These are phyloP conservation scores for Sebastolobus altivelis DNA, from an alignment of 2,797 vertebrate genomes.

Conservation along the genomic window DNA sequence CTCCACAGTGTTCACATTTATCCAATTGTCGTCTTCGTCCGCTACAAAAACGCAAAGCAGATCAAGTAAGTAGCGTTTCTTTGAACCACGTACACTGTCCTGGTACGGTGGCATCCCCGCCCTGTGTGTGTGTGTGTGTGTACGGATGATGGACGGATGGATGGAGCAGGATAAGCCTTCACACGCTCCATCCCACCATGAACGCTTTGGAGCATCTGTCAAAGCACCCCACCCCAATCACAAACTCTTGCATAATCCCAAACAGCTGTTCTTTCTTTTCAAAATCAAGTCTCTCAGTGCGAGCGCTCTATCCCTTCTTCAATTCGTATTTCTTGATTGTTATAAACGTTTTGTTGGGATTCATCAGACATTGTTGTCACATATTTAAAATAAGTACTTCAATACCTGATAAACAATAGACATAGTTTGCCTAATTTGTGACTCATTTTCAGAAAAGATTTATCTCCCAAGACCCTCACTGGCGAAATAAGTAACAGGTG, in stretches of 20 bases:
- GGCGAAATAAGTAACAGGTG: slow-evolving; percentile 6
- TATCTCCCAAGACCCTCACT: neutral
- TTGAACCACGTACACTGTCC: neutral
- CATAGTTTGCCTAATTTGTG: neutral
- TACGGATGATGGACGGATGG: slow-evolving; percentile 6
- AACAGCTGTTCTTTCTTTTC: slow-evolving; percentile 50
- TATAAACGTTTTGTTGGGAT: neutral
- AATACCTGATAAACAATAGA: neutral
- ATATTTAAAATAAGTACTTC: slow-evolving; percentile 1
- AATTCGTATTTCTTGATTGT: neutral
- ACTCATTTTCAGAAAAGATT: slow-evolving; percentile 1
- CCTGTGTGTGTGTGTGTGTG: neutral
- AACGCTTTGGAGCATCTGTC: slow-evolving; percentile 39
- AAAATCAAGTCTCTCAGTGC: slow-evolving; percentile 23
- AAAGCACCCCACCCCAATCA: slow-evolving; percentile 19
- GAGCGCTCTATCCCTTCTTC: slow-evolving; percentile 13
- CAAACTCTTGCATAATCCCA: slow-evolving; percentile 54
- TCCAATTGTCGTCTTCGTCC: slow-evolving; percentile 96
- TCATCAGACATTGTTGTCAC: neutral
- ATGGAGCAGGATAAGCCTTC: slow-evolving; percentile 53
- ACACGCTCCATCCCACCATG: slow-evolving; percentile 37
- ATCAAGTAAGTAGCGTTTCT: slow-evolving; percentile 91
- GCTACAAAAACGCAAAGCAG: slow-evolving; percentile 98
- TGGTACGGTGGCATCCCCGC: neutral
- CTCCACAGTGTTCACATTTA: slow-evolving; percentile 97